phyloP scores from a whole-genome alignment of 2,797 vertebrate species.

The Sitta carolinensis region DNA sequence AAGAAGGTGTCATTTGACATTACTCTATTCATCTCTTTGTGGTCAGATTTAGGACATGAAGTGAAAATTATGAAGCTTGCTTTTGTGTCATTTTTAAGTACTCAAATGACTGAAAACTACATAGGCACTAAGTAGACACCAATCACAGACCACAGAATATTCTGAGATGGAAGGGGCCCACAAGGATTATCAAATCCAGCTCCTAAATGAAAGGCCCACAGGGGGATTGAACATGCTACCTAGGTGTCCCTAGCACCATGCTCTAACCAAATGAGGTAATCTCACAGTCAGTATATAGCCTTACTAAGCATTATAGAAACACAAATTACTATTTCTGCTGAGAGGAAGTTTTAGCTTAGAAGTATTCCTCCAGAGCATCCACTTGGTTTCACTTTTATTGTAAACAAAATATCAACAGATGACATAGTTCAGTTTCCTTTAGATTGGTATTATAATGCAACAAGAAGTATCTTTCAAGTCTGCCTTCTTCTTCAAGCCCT shows the following conservation, averaged over 20 bases:
- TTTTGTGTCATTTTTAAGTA: not conserved
- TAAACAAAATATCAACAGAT: not conserved
- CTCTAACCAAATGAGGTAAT: not conserved
- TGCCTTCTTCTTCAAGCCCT: not conserved
- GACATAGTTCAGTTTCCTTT: not conserved
- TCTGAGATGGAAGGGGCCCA: not conserved
- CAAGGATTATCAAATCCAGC: not conserved
- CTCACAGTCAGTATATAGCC: not conserved
- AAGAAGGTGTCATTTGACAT: not conserved
- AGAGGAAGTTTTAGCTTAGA: not conserved
- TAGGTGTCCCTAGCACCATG: not conserved
- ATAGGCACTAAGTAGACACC: not conserved
- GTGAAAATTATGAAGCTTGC: not conserved
- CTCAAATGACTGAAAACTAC: not conserved
- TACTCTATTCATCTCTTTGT: not conserved
- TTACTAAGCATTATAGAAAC: not conserved
- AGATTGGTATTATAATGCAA: not conserved
- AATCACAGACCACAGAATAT: not conserved
- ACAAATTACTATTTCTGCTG: not conserved
- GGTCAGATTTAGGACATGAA: not conserved
- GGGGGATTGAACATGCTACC: accelerated
- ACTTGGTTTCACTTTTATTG: not conserved
- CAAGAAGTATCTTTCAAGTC: not conserved
- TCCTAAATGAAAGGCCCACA: not conserved
- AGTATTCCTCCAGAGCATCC: not conserved